Percentiles rank a stretch among this genome's conserved stretches.
These are phyloP conservation scores for sheep (Ovis aries) DNA, from an alignment of 2,113 vertebrate genomes.

Conservation along the genomic window DNA sequence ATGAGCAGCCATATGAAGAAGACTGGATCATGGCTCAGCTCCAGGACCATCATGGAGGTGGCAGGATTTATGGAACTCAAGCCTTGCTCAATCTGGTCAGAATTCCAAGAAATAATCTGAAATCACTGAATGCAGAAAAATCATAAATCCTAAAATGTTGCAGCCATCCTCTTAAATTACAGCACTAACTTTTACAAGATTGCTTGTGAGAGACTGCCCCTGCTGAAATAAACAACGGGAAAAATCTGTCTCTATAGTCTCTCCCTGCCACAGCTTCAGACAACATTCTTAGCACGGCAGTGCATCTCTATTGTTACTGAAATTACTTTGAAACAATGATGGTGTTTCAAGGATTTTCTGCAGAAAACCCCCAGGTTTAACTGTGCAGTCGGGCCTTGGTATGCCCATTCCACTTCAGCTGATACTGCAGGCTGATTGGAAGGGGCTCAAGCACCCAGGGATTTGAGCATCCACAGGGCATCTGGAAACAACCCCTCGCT, in stretches of 20 bases:
- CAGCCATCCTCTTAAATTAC: not conserved
- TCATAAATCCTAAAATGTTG: not conserved
- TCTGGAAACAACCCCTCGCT: not conserved
- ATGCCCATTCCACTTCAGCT: not conserved
- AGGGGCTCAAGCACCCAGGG: not conserved
- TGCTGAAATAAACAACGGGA: not conserved
- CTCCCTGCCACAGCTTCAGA: not conserved
- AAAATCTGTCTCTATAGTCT: not conserved
- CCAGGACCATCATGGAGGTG: not conserved
- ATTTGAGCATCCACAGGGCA: not conserved
- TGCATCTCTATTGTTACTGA: not conserved
- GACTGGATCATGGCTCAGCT: rapidly evolving
- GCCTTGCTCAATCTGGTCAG: not conserved
- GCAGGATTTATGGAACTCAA: not conserved
- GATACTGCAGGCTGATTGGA: rapidly evolving
- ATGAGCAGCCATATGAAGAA: not conserved
- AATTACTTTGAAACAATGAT: not conserved
- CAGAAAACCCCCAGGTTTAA: not conserved
- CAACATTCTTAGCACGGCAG: not conserved
- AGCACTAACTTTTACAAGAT: not conserved
- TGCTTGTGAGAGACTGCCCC: not conserved
- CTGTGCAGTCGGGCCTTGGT: too few relatives aligned
- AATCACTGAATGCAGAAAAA: not conserved
- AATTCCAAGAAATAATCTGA: not conserved
- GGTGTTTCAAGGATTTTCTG: not conserved